Evolutionary conservation across 2,113 vertebrate species (phyloP), one percentile per base, ranked within the genome.

Genomic region (Phyllopteryx taeniolatus): DNA sequence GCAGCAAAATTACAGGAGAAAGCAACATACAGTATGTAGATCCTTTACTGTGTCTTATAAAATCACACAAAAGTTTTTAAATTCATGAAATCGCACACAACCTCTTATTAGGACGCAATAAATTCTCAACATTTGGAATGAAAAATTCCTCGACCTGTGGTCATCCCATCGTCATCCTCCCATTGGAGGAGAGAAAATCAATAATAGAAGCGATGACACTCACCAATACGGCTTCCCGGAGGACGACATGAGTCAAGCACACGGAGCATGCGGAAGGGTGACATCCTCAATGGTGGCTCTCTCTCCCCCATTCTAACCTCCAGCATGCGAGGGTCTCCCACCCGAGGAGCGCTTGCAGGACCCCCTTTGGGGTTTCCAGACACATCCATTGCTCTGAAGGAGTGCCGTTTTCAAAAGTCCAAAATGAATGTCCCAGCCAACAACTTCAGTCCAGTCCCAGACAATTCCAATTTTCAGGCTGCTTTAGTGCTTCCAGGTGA

Each of bases 191-290:
- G 54, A 2, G 27, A 2, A 15, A 67, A 54, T 74, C 60, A 79
- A 33, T 44, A 51, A 62, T 13, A 43, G 51, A 22, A 42, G 54
- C 17, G 22, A 61, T 22, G 47, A 70, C 27, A 91, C 92, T 93
- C 85, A 93, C 92, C 92, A 42, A 93, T 92, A 22, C 87, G 86
- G 65, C 83, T 88, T 61, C 89, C 90, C 3, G 87, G 83, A 61
- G 89, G 83, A 60, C 87, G 89, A 74, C 90, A 92, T 0, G 90
- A 86, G 77, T 93, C 91, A 67, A 92, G 81, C 77, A 91, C 80
- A 43, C 89, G 85, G 39, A 93, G 92, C 90, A 92, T 93, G 54
- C 90, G 88, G 75, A 93, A 92, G 31, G 92, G 90, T 44, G 92
- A 92, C 53, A 90, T 78, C 73, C 90, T 89, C 70, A 90, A 78